phyloP scores from a whole-genome alignment of 2,797 vertebrate genomes.

The Yasuhikotakia modesta region DNA sequence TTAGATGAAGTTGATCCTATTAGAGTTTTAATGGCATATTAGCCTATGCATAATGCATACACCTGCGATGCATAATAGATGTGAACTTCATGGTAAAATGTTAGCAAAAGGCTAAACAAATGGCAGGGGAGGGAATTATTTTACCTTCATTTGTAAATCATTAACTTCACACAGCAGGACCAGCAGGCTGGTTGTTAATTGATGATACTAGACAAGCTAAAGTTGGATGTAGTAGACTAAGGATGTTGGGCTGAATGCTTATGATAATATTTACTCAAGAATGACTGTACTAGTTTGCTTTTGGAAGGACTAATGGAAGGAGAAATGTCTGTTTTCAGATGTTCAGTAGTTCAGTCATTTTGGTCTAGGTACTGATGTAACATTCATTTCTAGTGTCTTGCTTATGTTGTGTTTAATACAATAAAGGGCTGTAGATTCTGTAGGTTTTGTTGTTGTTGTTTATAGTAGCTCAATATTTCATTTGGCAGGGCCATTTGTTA shows the following conservation, averaged over 20 bases:
- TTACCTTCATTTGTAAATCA: conserved; percentile 52
- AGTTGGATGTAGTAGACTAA: background rate
- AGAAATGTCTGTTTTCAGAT: background rate
- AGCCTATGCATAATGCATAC: conserved; percentile 50
- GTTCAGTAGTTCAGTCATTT: background rate
- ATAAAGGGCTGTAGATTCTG: too few relatives aligned
- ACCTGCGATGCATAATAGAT: conserved; percentile 51
- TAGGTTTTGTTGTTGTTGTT: background rate
- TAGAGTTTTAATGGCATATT: conserved; percentile 41
- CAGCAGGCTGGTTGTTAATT: conserved; percentile 23
- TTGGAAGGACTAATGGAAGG: background rate
- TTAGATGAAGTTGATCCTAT: conserved; percentile 14
- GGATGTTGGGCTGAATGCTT: background rate
- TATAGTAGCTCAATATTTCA: background rate
- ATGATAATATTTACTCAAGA: background rate
- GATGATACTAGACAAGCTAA: background rate
- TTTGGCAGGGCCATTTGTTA: background rate
- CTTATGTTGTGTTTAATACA: background rate
- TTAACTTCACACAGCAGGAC: conserved; percentile 42
- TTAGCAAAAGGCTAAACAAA: conserved; percentile 54
- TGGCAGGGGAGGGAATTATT: conserved; percentile 46
- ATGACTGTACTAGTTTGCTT: background rate
- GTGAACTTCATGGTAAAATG: conserved; percentile 49
- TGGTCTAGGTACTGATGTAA: background rate
- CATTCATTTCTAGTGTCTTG: background rate